These are phyloP conservation scores for Falco rusticolus DNA, from an alignment of 2,797 vertebrate species.

Conservation along the genomic window DNA sequence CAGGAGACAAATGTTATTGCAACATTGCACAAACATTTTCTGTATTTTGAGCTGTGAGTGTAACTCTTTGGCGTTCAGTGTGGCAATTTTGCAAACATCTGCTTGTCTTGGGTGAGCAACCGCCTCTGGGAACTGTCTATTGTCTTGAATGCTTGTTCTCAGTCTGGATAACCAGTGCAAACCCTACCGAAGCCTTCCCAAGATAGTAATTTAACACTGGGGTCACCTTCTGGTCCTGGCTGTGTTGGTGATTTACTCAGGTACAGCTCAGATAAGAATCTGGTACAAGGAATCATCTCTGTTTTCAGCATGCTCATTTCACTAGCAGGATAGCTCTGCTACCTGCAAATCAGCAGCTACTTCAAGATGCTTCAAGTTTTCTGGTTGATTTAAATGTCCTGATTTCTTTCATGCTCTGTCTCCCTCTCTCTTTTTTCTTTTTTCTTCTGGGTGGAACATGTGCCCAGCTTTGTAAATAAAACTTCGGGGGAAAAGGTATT, in stretches of 20 bases:
- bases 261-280: not conserved
- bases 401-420: not conserved
- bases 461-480: not conserved
- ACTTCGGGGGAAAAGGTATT: not conserved
- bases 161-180: not conserved
- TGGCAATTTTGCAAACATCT: slow-evolving; percentile 30
- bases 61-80: slow-evolving; percentile 12
- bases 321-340: not conserved
- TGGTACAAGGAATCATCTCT: not conserved
- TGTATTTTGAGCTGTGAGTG: slow-evolving; percentile 30
- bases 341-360: not conserved
- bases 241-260: not conserved
- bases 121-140: not conserved
- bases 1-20: not conserved
- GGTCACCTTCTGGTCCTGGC: not conserved
- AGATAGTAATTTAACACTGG: not conserved
- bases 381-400: not conserved
- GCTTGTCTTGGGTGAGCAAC: slow-evolving; percentile 20
- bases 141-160: slow-evolving; percentile 34
- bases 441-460: not conserved
- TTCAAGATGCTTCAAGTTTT: not conserved
- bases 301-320: accelerated
- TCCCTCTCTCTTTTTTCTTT: not conserved
- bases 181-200: not conserved
- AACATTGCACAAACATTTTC: slow-evolving; percentile 12